Percentiles rank a stretch among this genome's conserved stretches.
phyloP scores from a whole-genome alignment of 2,888 invertebrate species.

The Meiosimyza decipiens region DNA sequence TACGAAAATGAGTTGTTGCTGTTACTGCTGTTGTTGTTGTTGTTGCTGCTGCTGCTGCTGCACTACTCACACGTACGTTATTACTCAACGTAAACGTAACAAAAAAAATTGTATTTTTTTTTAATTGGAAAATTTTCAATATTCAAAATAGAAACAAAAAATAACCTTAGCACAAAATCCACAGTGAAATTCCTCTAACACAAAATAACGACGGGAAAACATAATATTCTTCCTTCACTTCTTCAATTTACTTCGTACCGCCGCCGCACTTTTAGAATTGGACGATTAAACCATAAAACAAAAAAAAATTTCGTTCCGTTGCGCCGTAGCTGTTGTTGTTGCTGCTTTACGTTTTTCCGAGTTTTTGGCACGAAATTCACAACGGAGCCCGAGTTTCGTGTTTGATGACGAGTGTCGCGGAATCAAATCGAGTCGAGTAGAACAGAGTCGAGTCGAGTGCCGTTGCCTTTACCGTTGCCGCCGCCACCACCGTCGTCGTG shows the following conservation, averaged over 20 bases:
- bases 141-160: conserved; percentile 18
- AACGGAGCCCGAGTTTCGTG: conserved; percentile 28
- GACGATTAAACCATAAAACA: not conserved
- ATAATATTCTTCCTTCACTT: conserved; percentile 7
- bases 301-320: not conserved
- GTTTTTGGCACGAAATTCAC: conserved; percentile 26
- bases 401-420: not conserved
- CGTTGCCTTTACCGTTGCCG: not conserved
- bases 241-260: conserved; percentile 5
- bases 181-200: conserved; percentile 4
- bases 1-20: conserved; percentile 20
- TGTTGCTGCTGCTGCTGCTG: conserved; percentile 35
- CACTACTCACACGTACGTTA: conserved; percentile 25
- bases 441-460: conserved; percentile 11
- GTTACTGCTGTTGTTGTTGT: conserved; percentile 6
- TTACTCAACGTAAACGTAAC: conserved; percentile 17
- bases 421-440: conserved; percentile 8
- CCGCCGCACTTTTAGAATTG: conserved; percentile 21
- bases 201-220: conserved; percentile 30
- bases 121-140: conserved; percentile 22
- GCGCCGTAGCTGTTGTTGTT: conserved; percentile 39
- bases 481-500: not conserved
- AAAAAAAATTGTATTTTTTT: conserved; percentile 3
- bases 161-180: conserved; percentile 16
- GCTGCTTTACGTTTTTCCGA: conserved; percentile 19